Evolutionary conservation across 1,140 invertebrate species (phyloP).

Genomic region (Temnothorax nylanderi): DNA sequence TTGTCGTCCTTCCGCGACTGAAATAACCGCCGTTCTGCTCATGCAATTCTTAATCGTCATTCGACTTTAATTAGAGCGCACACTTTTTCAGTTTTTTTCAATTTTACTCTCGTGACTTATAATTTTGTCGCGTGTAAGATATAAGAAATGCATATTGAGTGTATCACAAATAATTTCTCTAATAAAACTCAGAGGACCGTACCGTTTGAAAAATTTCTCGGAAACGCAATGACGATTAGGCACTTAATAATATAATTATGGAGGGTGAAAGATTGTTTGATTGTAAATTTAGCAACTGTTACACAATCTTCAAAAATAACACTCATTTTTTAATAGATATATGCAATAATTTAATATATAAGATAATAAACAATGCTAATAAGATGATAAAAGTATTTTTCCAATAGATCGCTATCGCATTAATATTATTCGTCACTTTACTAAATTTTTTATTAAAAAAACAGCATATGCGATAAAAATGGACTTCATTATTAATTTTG

Average conservation of each 20-base stretch:
- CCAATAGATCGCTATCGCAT: background rate
- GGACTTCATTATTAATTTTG: background rate
- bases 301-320: background rate
- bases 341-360: background rate
- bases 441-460: background rate
- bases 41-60: background rate
- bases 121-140: background rate
- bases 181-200: background rate
- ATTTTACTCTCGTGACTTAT: background rate
- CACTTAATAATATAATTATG: background rate
- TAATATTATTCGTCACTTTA: background rate
- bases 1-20: background rate
- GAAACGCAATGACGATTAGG: background rate
- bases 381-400: background rate
- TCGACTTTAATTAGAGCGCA: conserved; percentile 11
- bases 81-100: background rate
- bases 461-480: background rate
- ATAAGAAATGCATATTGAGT: background rate
- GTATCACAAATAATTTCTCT: background rate
- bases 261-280: background rate
- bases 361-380: background rate
- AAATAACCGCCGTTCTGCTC: conserved; percentile 4
- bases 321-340: background rate
- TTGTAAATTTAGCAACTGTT: background rate
- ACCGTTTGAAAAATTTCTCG: background rate